Evolutionary conservation across 2,113 vertebrate species (phyloP).

Genomic region (Laticauda colubrina): DNA sequence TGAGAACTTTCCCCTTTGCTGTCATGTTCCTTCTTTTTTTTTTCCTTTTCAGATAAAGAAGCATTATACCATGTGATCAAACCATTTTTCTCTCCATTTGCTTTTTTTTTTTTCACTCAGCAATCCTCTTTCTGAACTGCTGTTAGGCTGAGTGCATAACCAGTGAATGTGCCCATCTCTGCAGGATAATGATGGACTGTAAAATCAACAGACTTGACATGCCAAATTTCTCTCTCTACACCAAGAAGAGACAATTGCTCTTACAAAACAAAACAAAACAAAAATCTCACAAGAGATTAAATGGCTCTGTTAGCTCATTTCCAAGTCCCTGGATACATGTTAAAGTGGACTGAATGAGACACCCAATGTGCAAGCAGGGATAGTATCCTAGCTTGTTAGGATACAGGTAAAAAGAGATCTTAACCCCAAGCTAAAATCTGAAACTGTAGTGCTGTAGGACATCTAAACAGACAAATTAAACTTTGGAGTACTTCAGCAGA

Average conservation of each 20-base stretch:
- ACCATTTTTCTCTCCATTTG: conserved; percentile 4
- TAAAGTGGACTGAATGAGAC: conserved; percentile 48
- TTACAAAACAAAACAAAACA: conserved; percentile 34
- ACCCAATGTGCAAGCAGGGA: conserved; percentile 50
- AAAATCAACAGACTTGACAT: conserved; percentile 66
- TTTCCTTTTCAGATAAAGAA: not conserved
- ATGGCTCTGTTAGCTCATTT: conserved; percentile 60
- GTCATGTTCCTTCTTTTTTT: not conserved
- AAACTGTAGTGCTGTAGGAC: not conserved
- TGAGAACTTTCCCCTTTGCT: not conserved
- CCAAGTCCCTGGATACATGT: conserved; percentile 52
- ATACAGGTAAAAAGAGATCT: not conserved
- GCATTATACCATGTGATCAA: not conserved
- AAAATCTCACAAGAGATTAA: conserved; percentile 65
- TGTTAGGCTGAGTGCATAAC: conserved; percentile 52
- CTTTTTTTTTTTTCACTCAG: conserved; percentile 26
- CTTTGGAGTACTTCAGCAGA: not conserved
- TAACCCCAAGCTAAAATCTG: not conserved
- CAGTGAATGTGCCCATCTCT: conserved; percentile 43
- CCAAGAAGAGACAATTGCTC: conserved; percentile 56
- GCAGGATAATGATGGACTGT: conserved; percentile 55
- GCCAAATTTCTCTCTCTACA: conserved; percentile 59
- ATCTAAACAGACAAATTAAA: not conserved
- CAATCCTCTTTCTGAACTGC: conserved; percentile 43
- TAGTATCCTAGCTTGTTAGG: not conserved